Base-by-base conservation (phyloP, 2,113 vertebrate genomes). In the Shinisaurus crocodilurus region DNA sequence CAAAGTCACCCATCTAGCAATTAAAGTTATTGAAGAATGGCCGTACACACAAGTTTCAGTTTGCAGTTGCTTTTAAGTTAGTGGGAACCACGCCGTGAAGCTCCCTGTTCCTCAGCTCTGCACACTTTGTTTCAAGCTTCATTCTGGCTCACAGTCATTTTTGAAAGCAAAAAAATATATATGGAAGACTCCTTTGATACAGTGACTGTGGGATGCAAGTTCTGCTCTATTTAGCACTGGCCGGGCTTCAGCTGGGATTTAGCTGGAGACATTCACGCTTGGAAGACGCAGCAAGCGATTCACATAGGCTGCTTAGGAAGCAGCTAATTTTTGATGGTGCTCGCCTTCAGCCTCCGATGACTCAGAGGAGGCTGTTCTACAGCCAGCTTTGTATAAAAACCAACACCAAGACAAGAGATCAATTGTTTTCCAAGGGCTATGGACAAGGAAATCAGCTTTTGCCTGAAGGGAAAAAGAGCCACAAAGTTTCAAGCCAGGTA, bases 221-320 rank as follows among this genome's bases (percentile, higher is more conserved):
- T 70, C 32, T 86, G 89, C 48, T 80, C 75, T 86, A 80, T 15
- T 89, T 74, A 82, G 67, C 88, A 40, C 25, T 1, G 10, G 84
- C 18, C 10, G 80, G n/a, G 27, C 75, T 85, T 69, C 18, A 32
- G 18, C 16, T 57, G n/a, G 75, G 45, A 90, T 79, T 90, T 70
- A 70, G 37, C 25, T 15, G 43, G 16, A 74, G 32, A 18, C 37
- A 5, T 83, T 63, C 80, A 75, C 27, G 32, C 57, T 34, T 48
- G 23, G 13, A 65, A 84, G 45, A 43, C 7, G 18, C 25, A 40
- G n/a, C 45, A 10, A 79, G 9, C 13, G 23, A 89, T 50, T n/a
- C 72, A 50, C 45, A 50, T 15, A 81, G n/a, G 72, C 25, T 60
- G 69, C 80, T 83, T 60, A 83, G 48, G 37, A 37, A 70, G 82